A percentile compares a stretch with the other conserved stretches of the same genome.
Conservation (phyloP, 2,888 invertebrate genomes). For the Thymelicus sylvestris region DNA sequence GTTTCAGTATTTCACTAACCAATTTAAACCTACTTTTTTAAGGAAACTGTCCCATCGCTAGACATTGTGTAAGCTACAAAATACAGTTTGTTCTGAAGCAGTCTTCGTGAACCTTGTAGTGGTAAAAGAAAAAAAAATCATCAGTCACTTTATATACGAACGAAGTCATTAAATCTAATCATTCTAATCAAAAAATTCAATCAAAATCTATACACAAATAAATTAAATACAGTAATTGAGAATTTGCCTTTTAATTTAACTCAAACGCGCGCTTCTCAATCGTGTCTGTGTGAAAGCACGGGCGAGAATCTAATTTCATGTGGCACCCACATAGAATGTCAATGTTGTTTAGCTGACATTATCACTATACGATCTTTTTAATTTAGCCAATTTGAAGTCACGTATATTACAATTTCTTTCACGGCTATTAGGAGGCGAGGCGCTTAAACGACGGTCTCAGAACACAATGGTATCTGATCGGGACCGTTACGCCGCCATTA, state of each 20-base stretch:
- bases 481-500: conserved; percentile 76
- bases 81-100: no score
- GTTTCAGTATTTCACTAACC: no score
- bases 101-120: no score
- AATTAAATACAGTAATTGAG: background rate
- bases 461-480: conserved; percentile 72
- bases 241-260: conserved; percentile 4
- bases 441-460: conserved; percentile 55
- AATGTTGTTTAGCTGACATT: conserved; percentile 39
- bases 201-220: conserved; percentile 1
- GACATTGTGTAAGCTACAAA: no score
- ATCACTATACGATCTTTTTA: conserved; percentile 49
- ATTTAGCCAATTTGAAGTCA: conserved; percentile 56
- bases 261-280: conserved; percentile 20
- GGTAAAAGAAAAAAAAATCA: background rate
- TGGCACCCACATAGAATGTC: conserved; percentile 19
- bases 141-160: background rate
- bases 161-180: background rate
- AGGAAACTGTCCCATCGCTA: no score
- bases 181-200: background rate
- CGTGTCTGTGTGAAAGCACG: conserved; percentile 50
- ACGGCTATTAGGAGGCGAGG: conserved; percentile 58
- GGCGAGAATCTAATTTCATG: conserved; percentile 15
- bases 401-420: conserved; percentile 59
- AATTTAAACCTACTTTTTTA: no score